Evolutionary conservation across 2,797 vertebrate genomes (phyloP).

Genomic region (Myioborus melanocephalus): DNA sequence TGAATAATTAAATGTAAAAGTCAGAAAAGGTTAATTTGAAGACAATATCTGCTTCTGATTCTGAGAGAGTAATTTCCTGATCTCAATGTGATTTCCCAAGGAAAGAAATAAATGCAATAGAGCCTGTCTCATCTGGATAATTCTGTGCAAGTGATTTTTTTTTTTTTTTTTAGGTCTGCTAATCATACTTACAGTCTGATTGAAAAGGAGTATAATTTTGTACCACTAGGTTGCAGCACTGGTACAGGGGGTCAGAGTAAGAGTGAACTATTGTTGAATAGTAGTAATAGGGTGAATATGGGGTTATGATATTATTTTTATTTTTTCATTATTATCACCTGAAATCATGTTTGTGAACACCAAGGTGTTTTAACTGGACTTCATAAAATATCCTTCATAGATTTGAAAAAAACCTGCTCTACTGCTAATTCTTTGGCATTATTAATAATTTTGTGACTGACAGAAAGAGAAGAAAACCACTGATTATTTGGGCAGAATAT

Average conservation of each 20-base stretch:
- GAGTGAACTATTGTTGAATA: not conserved
- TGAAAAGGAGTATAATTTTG: not conserved
- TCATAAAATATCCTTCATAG: not conserved
- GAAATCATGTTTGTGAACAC: not conserved
- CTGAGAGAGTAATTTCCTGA: constrained; percentile 31
- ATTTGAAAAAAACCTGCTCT: not conserved
- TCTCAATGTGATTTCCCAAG: not conserved
- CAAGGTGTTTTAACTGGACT: not conserved
- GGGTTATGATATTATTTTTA: not conserved
- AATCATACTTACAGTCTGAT: constrained; percentile 10
- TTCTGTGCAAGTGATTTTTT: constrained; percentile 2
- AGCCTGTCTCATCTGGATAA: not conserved
- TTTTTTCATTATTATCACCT: not conserved
- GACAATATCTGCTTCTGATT: constrained; percentile 31
- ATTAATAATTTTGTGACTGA: not conserved
- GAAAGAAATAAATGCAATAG: constrained; percentile 2
- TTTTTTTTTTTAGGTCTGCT: not conserved
- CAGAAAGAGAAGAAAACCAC: not conserved
- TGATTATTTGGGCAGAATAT: not conserved
- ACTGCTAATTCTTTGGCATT: not conserved
- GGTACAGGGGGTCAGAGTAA: not conserved
- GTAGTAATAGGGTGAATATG: not conserved
- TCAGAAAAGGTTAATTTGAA: constrained; percentile 56
- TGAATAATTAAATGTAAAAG: constrained; percentile 36
- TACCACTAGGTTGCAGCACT: constrained; percentile 72